Evolutionary conservation across 1,140 invertebrate genomes (phyloP).

Genomic region (Platorchestia sp.): DNA sequence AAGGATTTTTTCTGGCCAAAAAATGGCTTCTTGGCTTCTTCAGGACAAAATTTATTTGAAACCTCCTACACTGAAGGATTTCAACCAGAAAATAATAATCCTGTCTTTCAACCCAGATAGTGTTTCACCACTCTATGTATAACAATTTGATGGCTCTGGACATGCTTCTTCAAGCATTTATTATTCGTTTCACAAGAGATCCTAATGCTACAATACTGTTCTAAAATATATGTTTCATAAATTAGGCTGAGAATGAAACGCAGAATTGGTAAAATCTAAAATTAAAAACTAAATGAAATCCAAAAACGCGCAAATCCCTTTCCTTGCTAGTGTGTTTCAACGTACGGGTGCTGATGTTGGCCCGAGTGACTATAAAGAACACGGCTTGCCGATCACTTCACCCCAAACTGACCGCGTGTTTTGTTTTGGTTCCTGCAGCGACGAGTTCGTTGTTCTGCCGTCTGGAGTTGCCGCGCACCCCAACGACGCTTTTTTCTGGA

Average conservation of each 20-base stretch:
- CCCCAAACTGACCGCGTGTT: background rate
- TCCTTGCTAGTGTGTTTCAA: no score
- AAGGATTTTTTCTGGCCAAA: no score
- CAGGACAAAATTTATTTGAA: no score
- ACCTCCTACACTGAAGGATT: no score
- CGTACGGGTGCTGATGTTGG: background rate
- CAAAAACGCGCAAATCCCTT: background rate
- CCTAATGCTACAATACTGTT: background rate
- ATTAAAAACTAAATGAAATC: background rate
- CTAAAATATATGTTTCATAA: background rate
- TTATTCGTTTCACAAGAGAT: background rate
- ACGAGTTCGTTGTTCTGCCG: conserved; percentile 39
- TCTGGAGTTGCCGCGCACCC: conserved; percentile 15
- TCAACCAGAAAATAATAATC: no score
- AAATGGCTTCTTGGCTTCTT: no score
- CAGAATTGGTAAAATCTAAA: background rate
- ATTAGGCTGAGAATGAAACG: background rate
- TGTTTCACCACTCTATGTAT: no score
- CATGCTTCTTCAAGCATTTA: background rate
- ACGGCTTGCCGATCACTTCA: background rate
- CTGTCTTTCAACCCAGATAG: no score
- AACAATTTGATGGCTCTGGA: no score
- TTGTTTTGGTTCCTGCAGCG: conserved; percentile 41
- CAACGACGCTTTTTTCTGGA: conserved; percentile 35
- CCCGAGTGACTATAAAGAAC: background rate